Base-by-base conservation (phyloP, 1,140 invertebrate genomes). In the Teleopsis dalmanni region DNA sequence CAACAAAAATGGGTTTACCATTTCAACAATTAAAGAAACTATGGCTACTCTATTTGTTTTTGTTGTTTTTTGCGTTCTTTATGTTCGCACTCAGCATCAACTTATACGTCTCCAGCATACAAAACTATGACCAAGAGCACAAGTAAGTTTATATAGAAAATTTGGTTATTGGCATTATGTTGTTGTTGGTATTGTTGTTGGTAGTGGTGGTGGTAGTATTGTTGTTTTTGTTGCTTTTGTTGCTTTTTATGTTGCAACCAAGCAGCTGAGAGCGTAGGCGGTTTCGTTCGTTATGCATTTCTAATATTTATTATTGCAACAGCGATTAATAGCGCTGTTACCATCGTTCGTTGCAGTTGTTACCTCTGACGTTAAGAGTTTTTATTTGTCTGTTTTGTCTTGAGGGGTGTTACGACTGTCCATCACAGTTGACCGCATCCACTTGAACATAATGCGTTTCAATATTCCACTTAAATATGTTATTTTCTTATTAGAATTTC, bases 81-180 rank as follows among this genome's bases (percentile, higher is more conserved):
- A 69, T 69, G 65, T 69, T 69, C 56, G 65, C 65, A 48, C 58
- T 69, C 51, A 69, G 65, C 59, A 69, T 69, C 45, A 69, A 69
- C 50, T 53, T 69, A 38, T 69, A 69, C 58, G 57, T 69, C 50
- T 44, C 56, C 49, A 69, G 65, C 54, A 64, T 69, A 50, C 62
- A 69, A 45, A 51, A 25, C 34, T 21, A 18, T 42, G 36, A 38
- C 6, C 49, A 40, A 44, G 43, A 51, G 21, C 18, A 18, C n/a
- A 14, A 40, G 49, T 51, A 47, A 51, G 49, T 51, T 21, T 29
- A 19, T 37, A 9, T 37, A 21, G 19, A 40, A 22, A 16, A n/a
- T n/a, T n/a, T n/a, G n/a, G n/a, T n/a, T n/a, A n/a, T n/a, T n/a
- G n/a, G n/a, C n/a, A n/a, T n/a, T n/a, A n/a, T n/a, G n/a, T n/a